A percentile compares a stretch with the other conserved stretches of the same genome.
Evolutionary conservation across 2,113 vertebrate genomes (phyloP).

Genomic region (Castor canadensis): DNA sequence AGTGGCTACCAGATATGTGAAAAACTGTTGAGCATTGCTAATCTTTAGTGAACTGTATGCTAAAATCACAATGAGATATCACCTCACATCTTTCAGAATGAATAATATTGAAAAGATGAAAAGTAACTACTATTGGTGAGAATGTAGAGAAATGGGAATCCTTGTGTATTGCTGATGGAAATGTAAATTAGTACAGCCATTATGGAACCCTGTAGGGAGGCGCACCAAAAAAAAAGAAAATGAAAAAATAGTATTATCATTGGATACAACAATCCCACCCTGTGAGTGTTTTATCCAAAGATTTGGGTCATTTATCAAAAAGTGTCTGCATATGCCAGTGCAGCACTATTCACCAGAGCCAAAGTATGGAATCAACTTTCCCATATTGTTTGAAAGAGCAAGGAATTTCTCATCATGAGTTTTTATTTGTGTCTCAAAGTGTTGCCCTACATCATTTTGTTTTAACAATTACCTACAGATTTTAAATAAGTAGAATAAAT

Average conservation of each 20-base stretch:
- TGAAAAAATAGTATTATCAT: background rate
- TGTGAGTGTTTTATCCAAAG: background rate
- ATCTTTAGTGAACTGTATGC: background rate
- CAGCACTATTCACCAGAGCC: background rate
- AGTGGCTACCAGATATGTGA: background rate
- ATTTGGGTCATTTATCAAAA: background rate
- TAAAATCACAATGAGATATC: background rate
- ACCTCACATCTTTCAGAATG: background rate
- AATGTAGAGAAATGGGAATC: background rate
- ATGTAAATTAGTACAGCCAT: background rate
- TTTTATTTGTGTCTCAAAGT: background rate
- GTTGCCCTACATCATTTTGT: background rate
- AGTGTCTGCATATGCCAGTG: background rate
- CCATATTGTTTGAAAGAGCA: background rate
- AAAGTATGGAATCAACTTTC: background rate
- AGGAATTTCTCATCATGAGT: background rate
- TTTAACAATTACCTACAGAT: background rate
- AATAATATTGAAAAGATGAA: background rate
- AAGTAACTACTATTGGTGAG: background rate
- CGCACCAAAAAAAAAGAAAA: background rate
- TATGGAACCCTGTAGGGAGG: background rate
- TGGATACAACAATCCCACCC: background rate
- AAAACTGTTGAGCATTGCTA: background rate
- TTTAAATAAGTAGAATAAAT: background rate
- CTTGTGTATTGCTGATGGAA: background rate